Base-by-base conservation (phyloP, 2,113 vertebrate species). In the Phasianus colchicus region DNA sequence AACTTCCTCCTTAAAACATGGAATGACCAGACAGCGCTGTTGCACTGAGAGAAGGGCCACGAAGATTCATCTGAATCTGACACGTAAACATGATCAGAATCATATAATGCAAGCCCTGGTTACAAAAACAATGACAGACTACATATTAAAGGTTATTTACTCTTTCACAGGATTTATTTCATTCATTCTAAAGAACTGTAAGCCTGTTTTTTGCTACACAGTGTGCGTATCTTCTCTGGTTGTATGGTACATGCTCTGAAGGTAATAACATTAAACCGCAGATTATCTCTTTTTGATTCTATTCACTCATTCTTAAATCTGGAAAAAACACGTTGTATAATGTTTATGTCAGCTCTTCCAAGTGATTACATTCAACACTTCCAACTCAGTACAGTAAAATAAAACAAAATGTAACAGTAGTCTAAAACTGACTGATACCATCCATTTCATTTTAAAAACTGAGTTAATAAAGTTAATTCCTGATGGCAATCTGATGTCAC, bases 341-440 rank as follows among this genome's bases (percentile, higher is more conserved):
- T 42, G 6, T 71, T 93, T 66, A 75, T 71, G 12, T n/a, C 30
- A 69, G 60, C 13, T 76, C n/a, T 80, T 94, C 45, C 40, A 69
- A 70, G 73, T 32, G 6, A 88, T 55, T 9, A 76, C 52, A 63
- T 89, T 71, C 43, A 76, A 84, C 81, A 85, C 30, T 15, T 82
- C 89, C 88, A 82, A 64, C 15, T 76, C 43, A 74, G 40, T 67
- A 75, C 38, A 54, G 52, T 72, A 64, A 65, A 89, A 91, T 78
- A 88, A 88, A 54, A 92, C 47, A 17, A 69, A 48, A 78, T 65
- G 75, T 74, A 89, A 65, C 25, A 67, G 55, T 9, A 93, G 58
- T 86, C 32, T 38, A 88, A 90, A 86, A 38, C 42, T 0, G 0
- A 88, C 71, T 0, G 0, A 88, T 74, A 19, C 15, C 76, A 88